Percentiles rank a stretch among this genome's conserved stretches.
phyloP scores from a whole-genome alignment of 2,797 vertebrate species.

The Crocodylus rhombifer region DNA sequence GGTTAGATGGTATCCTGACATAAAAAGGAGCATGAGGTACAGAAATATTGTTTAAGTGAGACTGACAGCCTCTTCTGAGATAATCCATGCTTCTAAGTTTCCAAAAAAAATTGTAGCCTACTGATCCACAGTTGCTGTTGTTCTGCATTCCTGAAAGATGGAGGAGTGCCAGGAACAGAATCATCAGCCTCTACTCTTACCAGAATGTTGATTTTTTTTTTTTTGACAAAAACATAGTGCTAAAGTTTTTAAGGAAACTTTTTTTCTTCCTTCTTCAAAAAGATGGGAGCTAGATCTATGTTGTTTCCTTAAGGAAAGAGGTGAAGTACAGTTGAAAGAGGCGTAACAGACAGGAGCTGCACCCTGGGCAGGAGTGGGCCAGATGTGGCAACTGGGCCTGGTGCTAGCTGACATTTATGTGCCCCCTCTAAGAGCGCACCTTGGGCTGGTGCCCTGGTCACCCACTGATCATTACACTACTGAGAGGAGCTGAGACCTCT shows the following conservation, averaged over 20 bases:
- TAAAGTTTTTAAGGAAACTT: neutral
- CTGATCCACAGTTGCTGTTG: neutral
- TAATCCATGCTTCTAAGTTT: neutral
- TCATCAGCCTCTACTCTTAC: neutral
- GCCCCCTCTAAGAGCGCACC: no score
- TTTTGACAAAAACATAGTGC: neutral
- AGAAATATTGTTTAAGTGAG: neutral
- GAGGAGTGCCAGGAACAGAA: neutral
- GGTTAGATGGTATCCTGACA: neutral
- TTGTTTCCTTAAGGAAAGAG: neutral
- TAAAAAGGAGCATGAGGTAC: neutral
- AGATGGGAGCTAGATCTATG: neutral
- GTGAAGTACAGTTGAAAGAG: neutral
- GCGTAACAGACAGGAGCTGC: no score
- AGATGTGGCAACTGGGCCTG: no score
- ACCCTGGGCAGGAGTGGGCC: no score
- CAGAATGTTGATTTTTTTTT: neutral
- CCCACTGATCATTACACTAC: neutral
- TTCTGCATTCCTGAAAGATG: neutral
- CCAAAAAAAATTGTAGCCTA: neutral
- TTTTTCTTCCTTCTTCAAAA: neutral
- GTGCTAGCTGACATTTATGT: no score
- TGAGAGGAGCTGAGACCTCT: slow-evolving; percentile 31
- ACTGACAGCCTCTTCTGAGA: neutral
- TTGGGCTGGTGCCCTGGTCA: no score